Base-by-base conservation (phyloP, 2,888 invertebrate species). In the Lepidocyrtinus sp. region DNA sequence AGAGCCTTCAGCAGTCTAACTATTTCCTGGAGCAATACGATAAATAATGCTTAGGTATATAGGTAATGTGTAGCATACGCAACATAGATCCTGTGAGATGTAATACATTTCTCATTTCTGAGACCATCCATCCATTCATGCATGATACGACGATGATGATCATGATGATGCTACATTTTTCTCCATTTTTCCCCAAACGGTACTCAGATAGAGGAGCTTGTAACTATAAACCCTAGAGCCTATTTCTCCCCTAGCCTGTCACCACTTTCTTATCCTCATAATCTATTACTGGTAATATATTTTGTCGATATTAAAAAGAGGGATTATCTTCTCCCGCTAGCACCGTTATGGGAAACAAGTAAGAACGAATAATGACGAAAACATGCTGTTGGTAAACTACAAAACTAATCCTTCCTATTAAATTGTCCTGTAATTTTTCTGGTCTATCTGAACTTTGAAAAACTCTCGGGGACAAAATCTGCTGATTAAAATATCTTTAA, bases 51-150 rank as follows among this genome's bases (percentile, higher is more conserved):
- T n/a, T n/a, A n/a, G n/a, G n/a, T n/a, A n/a, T n/a, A n/a, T n/a
- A 36, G 36, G 5, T 7, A 36, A 36, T 36, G 5, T 36, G 5
- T 12, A 36, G 36, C 5, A 36, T 36, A 36, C 36, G 36, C 12
- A 36, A 12, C 36, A 12, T 36, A 36, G 36, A 7, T 36, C 5
- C 36, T 36, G 5, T 36, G 12, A 36, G 36, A 36, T 36, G 36
- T 12, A 36, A 36, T 36, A 36, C 36, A 12, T 36, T 36, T 36
- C 36, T 36, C 36, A 36, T 36, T 36, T 36, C 36, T 36, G 36
- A 12, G 36, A 36, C 50, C 45, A 75, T 74, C 27, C 65, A 75
- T 59, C 75, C 69, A 50, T 63, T 75, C 75, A 69, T 69, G 69
- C 75, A 45, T 69, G 63, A 75, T 55, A 69, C 55, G 46, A 36